Evolutionary conservation across 2,113 vertebrate species (phyloP), one percentile per base, ranked within the genome.

Genomic region (Ictalurus furcatus): DNA sequence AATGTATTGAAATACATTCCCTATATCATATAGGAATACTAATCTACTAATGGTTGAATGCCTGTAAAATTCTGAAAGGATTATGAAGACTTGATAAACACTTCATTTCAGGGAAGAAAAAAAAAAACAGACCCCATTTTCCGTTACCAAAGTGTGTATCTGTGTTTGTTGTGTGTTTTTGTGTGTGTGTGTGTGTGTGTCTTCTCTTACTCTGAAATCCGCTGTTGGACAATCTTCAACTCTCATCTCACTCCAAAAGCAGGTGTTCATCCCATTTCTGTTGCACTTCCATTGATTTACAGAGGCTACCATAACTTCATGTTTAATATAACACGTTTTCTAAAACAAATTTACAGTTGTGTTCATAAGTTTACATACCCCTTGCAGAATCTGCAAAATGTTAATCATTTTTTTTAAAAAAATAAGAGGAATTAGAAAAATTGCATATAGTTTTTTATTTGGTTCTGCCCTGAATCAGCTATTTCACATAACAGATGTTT

Each of bases 271-370:
- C 69, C 76, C 87, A 92, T 92, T 85, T 81, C 76, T 84, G 89
- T 91, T 89, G 90, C 92, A 91, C 89, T 90, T 84, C 86, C 92
- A 88, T 90, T 86, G 82, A 67, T 80, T 69, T 89, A 74, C 88
- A 78, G 40, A 85, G 8, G 81, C 67, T 84, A 48, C n/a, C 56
- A 54, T 65, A 48, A 69, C 34, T 65, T 71, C 52, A 25, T 65
- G 71, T 61, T 65, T 78, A 74, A 54, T 44, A 78, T 52, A 63
- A 54, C 40, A 63, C 30, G 58, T 21, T 83, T 83, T 83, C 40
- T 37, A 16, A 63, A 30, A 21, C 17, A 80, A 13, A 34, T 30
- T 8, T 2, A 34, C 48, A 52, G 48, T 52, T 52, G 48, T 52
- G 48, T 11, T 52, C 48, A 52, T 52, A 52, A 52, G 9, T 52